Percentiles rank a stretch among this genome's conserved stretches.
Evolutionary conservation across 2,113 vertebrate species (phyloP).

Genomic region (Paralichthys olivaceus): DNA sequence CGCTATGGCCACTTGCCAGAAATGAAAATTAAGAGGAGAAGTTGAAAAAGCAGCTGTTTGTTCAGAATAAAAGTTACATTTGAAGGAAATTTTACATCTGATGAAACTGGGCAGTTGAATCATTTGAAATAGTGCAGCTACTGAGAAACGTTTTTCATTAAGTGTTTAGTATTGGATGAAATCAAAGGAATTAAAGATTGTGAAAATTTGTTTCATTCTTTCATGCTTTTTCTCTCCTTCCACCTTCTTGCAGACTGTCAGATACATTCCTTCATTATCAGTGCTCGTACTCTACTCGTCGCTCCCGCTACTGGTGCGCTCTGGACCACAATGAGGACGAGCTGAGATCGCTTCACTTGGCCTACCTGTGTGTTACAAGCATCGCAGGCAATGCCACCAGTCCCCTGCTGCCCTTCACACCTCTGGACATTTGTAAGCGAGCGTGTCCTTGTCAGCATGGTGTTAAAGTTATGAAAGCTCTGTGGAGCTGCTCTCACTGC

Average conservation of each 20-base stretch:
- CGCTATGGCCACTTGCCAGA: too few species aligned
- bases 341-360: conserved; percentile 26
- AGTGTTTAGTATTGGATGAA: background rate
- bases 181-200: too few species aligned
- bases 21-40: too few species aligned
- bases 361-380: conserved; percentile 76
- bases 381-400: conserved; percentile 70
- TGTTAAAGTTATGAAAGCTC: background rate
- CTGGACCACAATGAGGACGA: conserved; percentile 65
- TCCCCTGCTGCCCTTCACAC: conserved; percentile 34
- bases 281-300: conserved; percentile 71
- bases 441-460: background rate
- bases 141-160: background rate
- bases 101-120: background rate
- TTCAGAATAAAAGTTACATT: too few species aligned
- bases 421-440: conserved; percentile 71
- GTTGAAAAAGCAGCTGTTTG: too few species aligned
- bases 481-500: background rate
- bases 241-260: background rate
- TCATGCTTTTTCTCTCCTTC: background rate
- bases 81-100: background rate
- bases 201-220: background rate
- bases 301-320: conserved; percentile 78
- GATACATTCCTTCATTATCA: background rate
- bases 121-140: too few species aligned